phyloP scores from a whole-genome alignment of 2,797 vertebrate species.

The Takifugu rubripes region DNA sequence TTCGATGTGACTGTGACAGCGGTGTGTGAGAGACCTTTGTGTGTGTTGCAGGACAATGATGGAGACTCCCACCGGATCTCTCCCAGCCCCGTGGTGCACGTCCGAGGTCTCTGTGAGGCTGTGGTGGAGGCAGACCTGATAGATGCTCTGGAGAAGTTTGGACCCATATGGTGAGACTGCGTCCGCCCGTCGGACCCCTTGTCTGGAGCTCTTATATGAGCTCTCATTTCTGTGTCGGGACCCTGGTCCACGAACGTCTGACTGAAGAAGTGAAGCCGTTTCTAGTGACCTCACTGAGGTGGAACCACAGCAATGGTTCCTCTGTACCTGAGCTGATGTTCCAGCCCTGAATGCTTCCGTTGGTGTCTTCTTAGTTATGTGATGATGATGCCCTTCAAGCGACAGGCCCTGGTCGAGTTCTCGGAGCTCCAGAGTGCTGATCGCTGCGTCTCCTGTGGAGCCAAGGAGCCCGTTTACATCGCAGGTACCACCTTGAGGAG shows the following conservation, averaged over 20 bases:
- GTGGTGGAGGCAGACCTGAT: constrained; percentile 97
- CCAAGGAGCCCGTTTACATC: constrained; percentile 88
- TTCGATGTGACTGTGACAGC: too few species aligned
- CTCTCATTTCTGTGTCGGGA: too few species aligned
- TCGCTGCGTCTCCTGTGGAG: constrained; percentile 88
- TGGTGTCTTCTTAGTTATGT: constrained; percentile 81
- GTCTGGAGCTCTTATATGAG: too few species aligned
- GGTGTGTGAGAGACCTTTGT: background rate
- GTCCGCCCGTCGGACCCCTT: too few species aligned
- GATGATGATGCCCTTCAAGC: constrained; percentile 99
- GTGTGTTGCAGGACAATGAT: constrained; percentile 65
- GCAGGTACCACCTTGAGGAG: constrained; percentile 59
- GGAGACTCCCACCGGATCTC: constrained; percentile 85
- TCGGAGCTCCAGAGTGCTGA: constrained; percentile 88
- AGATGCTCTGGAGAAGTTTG: constrained; percentile 93
- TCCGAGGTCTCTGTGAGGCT: constrained; percentile 91
- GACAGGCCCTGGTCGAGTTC: constrained; percentile 96
- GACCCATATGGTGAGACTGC: constrained; percentile 87
- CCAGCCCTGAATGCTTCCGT: background rate
- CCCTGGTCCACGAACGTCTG: too few species aligned
- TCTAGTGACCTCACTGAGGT: too few species aligned
- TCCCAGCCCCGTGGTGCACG: constrained; percentile 93
- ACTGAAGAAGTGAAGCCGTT: too few species aligned
- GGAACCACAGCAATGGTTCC: too few species aligned
- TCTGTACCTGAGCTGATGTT: too few species aligned